Evolutionary conservation across 2,113 vertebrate genomes (phyloP), one percentile per base, ranked within the genome.

Genomic region (Anguilla rostrata): DNA sequence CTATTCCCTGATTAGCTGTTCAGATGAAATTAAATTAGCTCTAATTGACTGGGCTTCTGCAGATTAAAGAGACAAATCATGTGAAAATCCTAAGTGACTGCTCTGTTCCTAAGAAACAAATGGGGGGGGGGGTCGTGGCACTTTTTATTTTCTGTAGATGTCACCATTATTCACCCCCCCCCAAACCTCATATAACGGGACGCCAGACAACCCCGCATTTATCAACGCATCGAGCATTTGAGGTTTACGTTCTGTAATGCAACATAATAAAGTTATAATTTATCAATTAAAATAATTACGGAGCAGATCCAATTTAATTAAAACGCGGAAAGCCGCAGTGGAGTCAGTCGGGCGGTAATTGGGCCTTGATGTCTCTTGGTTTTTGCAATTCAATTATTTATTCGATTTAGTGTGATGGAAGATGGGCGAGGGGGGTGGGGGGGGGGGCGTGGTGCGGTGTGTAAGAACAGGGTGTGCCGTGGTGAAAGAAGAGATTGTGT

Each of bases 51-150:
- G 94, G 94, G 95, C 96, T 96, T 95, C 92, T 91, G 88, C 94
- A 95, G 95, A 98, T 97, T 97, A 96, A 96, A 89, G 92, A 96
- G 94, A 96, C 92, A 95, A 95, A 97, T 96, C 92, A 96, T 94
- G 91, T 92, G 91, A 94, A 93, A 92, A 95, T 95, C 95, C 95
- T 85, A 94, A 96, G 94, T 94, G 93, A 94, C 84, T 94, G 92
- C 95, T 95, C 94, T 93, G 94, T 94, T 94, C 89, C 90, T 81
- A 91, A 6, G 87, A 66, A 95, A 94, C 49, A 63, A 96, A 91
- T 43, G 91, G 84, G 83, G 83, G 87, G 46, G 29, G 87, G 81
- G 39, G 88, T 87, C 88, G 91, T 90, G 39, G 15, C 85, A 20
- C 85, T 88, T 86, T 87, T 85, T 88, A 86, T 88, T 86, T 82